These are phyloP conservation scores for Chloroceryle amazona DNA, from an alignment of 2,797 vertebrate genomes.

Conservation along the genomic window DNA sequence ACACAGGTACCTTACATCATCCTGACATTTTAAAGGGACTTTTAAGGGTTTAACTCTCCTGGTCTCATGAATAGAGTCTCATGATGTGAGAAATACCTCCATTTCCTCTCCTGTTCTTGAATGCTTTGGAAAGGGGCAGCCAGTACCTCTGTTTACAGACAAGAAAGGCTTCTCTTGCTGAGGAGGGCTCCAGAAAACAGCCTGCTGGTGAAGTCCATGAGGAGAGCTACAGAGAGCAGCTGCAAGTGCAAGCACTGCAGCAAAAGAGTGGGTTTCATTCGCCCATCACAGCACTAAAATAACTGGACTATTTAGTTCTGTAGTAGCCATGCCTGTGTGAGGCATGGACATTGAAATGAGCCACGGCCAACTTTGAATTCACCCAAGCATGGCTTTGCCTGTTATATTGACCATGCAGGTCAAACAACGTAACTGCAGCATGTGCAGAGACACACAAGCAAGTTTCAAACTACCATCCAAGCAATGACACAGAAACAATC, in stretches of 20 bases:
- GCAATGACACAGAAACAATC: rapidly evolving
- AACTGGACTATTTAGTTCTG: neutral
- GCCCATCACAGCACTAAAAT: neutral
- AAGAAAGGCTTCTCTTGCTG: neutral
- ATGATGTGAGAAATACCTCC: neutral
- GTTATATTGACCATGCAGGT: rapidly evolving
- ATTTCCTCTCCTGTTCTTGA: neutral
- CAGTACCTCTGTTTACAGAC: neutral
- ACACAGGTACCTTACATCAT: constrained; percentile 66
- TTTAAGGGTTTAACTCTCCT: neutral
- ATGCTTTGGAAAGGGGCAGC: neutral
- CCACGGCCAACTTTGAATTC: neutral
- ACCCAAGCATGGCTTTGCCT: neutral
- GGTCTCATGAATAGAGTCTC: neutral
- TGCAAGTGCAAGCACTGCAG: neutral
- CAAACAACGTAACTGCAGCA: rapidly evolving
- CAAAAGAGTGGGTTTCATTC: neutral
- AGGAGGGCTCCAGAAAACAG: neutral
- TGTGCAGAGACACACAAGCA: rapidly evolving
- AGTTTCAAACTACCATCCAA: neutral
- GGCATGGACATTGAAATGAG: neutral
- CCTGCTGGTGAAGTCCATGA: rapidly evolving
- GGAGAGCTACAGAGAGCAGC: neutral
- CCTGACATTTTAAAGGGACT: constrained; percentile 24
- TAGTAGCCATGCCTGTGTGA: neutral